Conservation (phyloP, 2,797 vertebrate genomes). For the Podarcis lilfordi region DNA sequence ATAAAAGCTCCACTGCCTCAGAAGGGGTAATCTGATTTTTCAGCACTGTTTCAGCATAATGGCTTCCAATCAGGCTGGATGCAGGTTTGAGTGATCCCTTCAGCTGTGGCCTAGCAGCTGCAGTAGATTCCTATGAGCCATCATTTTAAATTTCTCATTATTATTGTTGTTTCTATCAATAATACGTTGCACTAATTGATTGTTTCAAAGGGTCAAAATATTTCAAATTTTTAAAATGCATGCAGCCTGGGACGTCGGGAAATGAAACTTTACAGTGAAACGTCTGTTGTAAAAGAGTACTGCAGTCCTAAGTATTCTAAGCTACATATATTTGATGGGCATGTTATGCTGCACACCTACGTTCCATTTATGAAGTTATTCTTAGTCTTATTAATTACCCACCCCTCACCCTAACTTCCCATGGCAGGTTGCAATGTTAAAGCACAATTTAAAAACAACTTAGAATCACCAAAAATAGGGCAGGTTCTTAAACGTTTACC, state of each 20-base stretch:
- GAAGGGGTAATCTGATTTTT: neutral
- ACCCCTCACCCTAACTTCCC: too few species aligned
- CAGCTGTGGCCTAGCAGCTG: neutral
- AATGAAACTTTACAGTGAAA: neutral
- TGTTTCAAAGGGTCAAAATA: neutral
- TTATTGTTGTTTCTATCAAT: too few species aligned
- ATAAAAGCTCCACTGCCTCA: neutral
- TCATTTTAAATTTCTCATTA: too few species aligned
- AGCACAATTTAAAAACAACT: too few species aligned
- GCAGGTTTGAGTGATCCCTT: neutral
- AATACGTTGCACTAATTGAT: neutral
- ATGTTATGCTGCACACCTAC: neutral
- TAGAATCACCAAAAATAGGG: too few species aligned
- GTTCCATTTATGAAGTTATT: neutral
- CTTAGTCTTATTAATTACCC: too few species aligned
- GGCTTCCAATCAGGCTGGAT: neutral
- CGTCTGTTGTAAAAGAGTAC: neutral
- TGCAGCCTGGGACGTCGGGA: neutral
- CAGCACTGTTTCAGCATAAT: neutral
- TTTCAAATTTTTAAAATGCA: neutral
- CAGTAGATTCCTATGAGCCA: too few species aligned
- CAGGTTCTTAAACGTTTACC: neutral
- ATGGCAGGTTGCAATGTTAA: too few species aligned
- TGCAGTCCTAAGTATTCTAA: neutral
- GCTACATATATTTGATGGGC: neutral